Percentiles rank a stretch among this genome's conserved stretches.
phyloP scores from a whole-genome alignment of 64 coral and sea anemone species.

The Montipora capricornis region DNA sequence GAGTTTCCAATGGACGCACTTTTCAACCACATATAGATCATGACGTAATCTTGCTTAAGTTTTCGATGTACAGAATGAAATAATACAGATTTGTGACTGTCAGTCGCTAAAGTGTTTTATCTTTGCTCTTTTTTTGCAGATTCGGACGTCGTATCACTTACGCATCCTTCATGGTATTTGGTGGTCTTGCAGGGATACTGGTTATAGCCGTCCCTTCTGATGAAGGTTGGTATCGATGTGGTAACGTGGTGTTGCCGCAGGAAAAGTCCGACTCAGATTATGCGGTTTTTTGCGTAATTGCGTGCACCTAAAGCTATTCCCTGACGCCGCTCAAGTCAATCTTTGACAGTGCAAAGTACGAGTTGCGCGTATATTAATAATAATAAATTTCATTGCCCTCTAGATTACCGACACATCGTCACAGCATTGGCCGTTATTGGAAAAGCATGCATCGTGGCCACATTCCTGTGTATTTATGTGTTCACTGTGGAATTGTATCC shows the following conservation, averaged over 20 bases:
- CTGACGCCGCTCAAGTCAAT: too few species aligned
- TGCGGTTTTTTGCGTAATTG: too few species aligned
- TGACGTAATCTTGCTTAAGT: too few species aligned
- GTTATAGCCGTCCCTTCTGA: constrained; percentile 70
- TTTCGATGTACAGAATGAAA: too few species aligned
- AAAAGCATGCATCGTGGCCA: constrained; percentile 68
- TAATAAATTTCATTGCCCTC: background rate
- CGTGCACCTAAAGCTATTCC: too few species aligned
- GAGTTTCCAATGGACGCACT: too few species aligned
- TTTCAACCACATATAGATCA: too few species aligned
- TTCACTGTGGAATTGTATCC: constrained; percentile 88
- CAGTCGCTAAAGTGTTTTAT: background rate
- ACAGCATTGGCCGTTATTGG: constrained; percentile 73
- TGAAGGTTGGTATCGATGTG: constrained; percentile 38
- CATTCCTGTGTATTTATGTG: constrained; percentile 81
- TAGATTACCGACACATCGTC: constrained; percentile 60
- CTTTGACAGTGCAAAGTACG: too few species aligned
- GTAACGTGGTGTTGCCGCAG: too few species aligned
- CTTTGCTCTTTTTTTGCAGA: constrained; percentile 21
- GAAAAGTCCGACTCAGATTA: too few species aligned
- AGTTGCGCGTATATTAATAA: too few species aligned
- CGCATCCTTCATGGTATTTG: constrained; percentile 67
- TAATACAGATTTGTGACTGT: too few species aligned
- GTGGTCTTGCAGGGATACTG: constrained; percentile 76
- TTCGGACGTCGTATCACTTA: constrained; percentile 86